These are phyloP conservation scores for Yponomeuta evonymella DNA, from an alignment of 2,888 invertebrate genomes.

Conservation along the genomic window DNA sequence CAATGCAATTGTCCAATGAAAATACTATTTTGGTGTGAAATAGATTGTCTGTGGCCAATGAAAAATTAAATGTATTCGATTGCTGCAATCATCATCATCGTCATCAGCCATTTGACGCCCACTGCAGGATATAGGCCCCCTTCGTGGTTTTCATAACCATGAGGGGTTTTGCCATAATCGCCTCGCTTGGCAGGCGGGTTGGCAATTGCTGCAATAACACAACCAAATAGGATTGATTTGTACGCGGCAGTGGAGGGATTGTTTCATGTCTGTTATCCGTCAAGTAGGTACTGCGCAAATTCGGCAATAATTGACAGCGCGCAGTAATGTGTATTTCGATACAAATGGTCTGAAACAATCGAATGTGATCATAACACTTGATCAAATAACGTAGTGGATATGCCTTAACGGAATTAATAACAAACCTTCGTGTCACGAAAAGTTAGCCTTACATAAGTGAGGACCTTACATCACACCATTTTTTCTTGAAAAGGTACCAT, in stretches of 20 bases:
- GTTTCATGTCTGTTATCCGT: not conserved
- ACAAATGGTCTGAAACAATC: not conserved
- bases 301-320: not conserved
- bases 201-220: not conserved
- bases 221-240: not conserved
- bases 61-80: not conserved
- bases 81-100: no score
- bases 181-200: no score
- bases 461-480: not conserved
- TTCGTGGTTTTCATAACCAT: no score
- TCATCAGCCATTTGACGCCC: no score
- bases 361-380: conserved; percentile 1
- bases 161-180: no score
- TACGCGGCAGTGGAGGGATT: not conserved
- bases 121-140: no score
- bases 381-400: not conserved
- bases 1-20: not conserved
- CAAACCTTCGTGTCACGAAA: not conserved
- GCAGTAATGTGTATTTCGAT: not conserved
- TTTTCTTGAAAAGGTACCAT: not conserved
- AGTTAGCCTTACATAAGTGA: not conserved
- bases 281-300: not conserved
- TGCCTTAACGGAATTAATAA: no score
- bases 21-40: not conserved
- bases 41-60: not conserved